phyloP scores from a whole-genome alignment of 2,113 vertebrate genomes.

The Rhombomys opimus region DNA sequence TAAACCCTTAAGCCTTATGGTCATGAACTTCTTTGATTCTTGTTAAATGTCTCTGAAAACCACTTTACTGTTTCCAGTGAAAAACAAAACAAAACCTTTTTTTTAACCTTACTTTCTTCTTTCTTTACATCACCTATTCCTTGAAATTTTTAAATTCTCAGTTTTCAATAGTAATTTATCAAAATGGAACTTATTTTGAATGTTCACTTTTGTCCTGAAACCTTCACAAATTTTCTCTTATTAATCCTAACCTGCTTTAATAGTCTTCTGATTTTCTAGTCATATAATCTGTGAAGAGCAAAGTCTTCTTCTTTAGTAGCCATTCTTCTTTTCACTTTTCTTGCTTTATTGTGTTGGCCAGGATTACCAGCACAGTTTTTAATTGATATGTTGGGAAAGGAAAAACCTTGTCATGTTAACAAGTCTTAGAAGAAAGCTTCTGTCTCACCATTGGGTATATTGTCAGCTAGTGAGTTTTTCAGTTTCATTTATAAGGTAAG shows the following conservation, averaged over 20 bases:
- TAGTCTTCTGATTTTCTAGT: neutral
- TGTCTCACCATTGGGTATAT: neutral
- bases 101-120: neutral
- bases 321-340: constrained; percentile 15
- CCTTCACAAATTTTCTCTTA: neutral
- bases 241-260: constrained; percentile 1
- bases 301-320: neutral
- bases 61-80: neutral
- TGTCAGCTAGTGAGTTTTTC: neutral
- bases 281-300: constrained; percentile 17
- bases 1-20: neutral
- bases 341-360: neutral
- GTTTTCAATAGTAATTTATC: neutral
- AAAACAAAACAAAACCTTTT: neutral
- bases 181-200: constrained; percentile 3
- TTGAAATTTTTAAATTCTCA: neutral
- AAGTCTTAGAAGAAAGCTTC: neutral
- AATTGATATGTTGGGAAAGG: neutral
- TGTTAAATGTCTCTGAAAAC: constrained; percentile 1
- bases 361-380: neutral
- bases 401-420: neutral
- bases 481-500: neutral
- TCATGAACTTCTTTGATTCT: constrained; percentile 1
- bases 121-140: constrained; percentile 27
- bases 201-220: neutral